Conservation (phyloP, 2,888 invertebrate genomes). For the Ramazzottius varieornatus region DNA sequence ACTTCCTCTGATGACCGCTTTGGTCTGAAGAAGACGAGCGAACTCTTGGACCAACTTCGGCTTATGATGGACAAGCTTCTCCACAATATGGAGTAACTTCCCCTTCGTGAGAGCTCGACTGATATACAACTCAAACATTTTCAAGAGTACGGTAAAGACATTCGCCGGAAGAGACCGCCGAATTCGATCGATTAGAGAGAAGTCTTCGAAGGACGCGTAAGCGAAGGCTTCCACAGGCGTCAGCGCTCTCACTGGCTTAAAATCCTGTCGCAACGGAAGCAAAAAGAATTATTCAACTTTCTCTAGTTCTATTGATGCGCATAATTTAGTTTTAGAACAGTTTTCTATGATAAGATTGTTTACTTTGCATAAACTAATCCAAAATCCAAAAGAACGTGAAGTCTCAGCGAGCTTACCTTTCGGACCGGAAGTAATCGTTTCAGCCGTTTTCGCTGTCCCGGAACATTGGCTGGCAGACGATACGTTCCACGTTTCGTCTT, state of each 20-base stretch:
- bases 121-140: not conserved
- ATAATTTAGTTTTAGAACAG: too few species aligned
- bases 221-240: not conserved
- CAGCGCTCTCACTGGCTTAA: not conserved
- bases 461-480: too few species aligned
- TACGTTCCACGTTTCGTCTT: too few species aligned
- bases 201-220: not conserved
- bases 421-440: not conserved
- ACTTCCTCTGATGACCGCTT: not conserved
- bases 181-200: not conserved
- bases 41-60: not conserved
- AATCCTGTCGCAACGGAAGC: too few species aligned
- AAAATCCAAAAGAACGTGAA: too few species aligned
- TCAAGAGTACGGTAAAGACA: not conserved
- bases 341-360: too few species aligned
- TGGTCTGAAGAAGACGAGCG: not conserved
- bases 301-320: too few species aligned
- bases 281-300: too few species aligned
- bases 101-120: not conserved
- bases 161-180: not conserved
- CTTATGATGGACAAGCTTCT: not conserved
- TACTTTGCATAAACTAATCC: too few species aligned
- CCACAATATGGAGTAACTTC: not conserved
- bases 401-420: too few species aligned
- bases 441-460: not conserved